Percentiles rank a stretch among this genome's conserved stretches.
These are phyloP conservation scores for Fopius arisanus DNA, from an alignment of 1,140 invertebrate genomes.

Conservation along the genomic window DNA sequence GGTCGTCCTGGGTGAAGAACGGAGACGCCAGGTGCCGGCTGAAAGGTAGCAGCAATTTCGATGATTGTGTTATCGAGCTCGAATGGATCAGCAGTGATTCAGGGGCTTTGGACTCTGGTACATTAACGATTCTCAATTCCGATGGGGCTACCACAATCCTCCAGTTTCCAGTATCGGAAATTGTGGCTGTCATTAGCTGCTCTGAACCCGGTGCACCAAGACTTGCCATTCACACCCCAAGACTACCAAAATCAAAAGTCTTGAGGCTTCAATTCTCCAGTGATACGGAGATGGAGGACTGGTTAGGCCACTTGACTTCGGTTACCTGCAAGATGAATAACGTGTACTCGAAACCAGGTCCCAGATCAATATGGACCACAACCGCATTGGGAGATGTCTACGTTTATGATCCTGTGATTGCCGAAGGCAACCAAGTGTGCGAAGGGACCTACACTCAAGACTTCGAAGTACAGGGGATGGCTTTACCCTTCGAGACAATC, in stretches of 20 bases:
- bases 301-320: slow-evolving; percentile 79
- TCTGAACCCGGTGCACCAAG: slow-evolving; percentile 80
- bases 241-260: slow-evolving; percentile 63
- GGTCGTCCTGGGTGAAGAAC: slow-evolving; percentile 82
- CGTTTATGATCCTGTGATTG: slow-evolving; percentile 75
- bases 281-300: slow-evolving; percentile 86
- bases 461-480: slow-evolving; percentile 74
- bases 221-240: slow-evolving; percentile 75
- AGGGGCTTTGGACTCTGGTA: slow-evolving; percentile 73
- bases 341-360: slow-evolving; percentile 72
- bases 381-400: slow-evolving; percentile 82
- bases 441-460: slow-evolving; percentile 67
- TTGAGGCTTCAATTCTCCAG: slow-evolving; percentile 78
- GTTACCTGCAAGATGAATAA: slow-evolving; percentile 78
- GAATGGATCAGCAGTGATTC: slow-evolving; percentile 76
- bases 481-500: slow-evolving; percentile 70
- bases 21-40: slow-evolving; percentile 77
- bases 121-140: slow-evolving; percentile 78
- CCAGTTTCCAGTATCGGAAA: slow-evolving; percentile 73
- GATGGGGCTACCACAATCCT: slow-evolving; percentile 76
- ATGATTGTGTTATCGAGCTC: slow-evolving; percentile 81
- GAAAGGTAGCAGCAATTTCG: slow-evolving; percentile 68
- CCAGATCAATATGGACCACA: slow-evolving; percentile 79
- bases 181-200: slow-evolving; percentile 76
- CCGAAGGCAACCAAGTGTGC: slow-evolving; percentile 59